Base-by-base conservation (phyloP, 2,113 vertebrate genomes). In the Lonchura striata region DNA sequence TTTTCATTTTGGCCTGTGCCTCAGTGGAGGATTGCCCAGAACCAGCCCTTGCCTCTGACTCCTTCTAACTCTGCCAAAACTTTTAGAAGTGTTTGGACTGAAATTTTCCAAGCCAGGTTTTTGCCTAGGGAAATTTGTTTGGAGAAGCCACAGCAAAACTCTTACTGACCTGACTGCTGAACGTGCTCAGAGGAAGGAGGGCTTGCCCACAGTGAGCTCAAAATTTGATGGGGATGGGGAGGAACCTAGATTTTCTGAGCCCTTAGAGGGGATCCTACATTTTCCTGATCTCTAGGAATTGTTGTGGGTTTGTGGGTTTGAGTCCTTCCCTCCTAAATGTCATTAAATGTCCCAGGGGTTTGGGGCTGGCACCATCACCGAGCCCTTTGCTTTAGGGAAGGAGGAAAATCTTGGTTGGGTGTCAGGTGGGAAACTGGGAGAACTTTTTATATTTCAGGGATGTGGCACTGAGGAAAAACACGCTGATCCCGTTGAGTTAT, bases 281-380 rank as follows among this genome's bases (percentile, higher is more conserved):
- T 72, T 56, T 53, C 15, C 28, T 74, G 25, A 17, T 47, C 30
- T 57, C 88, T 5, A 27, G 24, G 59, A 64, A 10, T 68, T 54
- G 37, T 24, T 35, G 18, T 68, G 37, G 14, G 4, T n/a, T n/a
- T n/a, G n/a, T n/a, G n/a, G n/a, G n/a, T 37, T 84, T 57, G 37
- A 63, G 28, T 3, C 13, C 15, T 78, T 44, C 10, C 10, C 21
- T 53, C 47, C 25, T 56, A 15, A 46, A 18, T 0, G 1, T 15
- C 22, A 10, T 66, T 59, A 10, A 66, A 31, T 15, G 59, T 56
- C 63, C 57, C 1, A 1, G 5, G 6, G 42, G 8, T 24, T 50
- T 1, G 1, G 37, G 70, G 31, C 52, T 66, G 52, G n/a, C 2
- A 4, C 37, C 4, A 7, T 50, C 30, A 1, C 28, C 0, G 1